These are phyloP conservation scores for Neodon shergylaensis DNA, from an alignment of 2,113 vertebrate genomes.

Conservation along the genomic window DNA sequence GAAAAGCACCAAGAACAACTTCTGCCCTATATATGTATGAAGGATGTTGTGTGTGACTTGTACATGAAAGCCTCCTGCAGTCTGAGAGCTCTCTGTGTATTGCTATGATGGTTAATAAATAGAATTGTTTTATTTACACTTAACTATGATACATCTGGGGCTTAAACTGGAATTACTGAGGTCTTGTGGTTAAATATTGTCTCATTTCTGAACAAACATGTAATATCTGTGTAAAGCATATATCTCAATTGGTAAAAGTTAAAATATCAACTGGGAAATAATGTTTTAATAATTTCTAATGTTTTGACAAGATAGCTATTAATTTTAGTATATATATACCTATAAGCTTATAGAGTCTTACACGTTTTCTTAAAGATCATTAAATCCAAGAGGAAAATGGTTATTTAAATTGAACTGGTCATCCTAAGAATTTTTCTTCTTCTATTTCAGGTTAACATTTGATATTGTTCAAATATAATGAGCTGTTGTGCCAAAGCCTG, in stretches of 20 bases:
- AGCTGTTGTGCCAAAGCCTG: slow-evolving; percentile 70
- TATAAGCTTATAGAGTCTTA: neutral
- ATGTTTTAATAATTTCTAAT: neutral
- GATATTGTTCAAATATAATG: slow-evolving; percentile 80
- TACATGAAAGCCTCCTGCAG: neutral
- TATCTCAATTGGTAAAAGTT: neutral
- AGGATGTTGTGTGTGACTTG: neutral
- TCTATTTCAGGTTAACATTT: slow-evolving; percentile 73
- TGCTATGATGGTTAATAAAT: neutral
- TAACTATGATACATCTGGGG: neutral
- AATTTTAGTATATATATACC: neutral
- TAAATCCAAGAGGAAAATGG: slow-evolving; percentile 65
- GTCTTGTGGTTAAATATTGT: neutral
- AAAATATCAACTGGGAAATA: neutral
- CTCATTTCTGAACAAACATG: neutral
- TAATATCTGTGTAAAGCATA: neutral
- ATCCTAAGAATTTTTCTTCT: slow-evolving; percentile 64
- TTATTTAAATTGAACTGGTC: slow-evolving; percentile 72
- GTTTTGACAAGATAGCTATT: neutral
- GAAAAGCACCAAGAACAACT: neutral
- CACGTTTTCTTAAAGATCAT: slow-evolving; percentile 56
- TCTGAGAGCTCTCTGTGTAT: neutral
- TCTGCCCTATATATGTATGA: neutral
- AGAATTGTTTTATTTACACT: neutral
- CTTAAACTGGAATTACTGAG: neutral